Base-by-base conservation (phyloP, 1,140 invertebrate species). In the Euwallacea similis region DNA sequence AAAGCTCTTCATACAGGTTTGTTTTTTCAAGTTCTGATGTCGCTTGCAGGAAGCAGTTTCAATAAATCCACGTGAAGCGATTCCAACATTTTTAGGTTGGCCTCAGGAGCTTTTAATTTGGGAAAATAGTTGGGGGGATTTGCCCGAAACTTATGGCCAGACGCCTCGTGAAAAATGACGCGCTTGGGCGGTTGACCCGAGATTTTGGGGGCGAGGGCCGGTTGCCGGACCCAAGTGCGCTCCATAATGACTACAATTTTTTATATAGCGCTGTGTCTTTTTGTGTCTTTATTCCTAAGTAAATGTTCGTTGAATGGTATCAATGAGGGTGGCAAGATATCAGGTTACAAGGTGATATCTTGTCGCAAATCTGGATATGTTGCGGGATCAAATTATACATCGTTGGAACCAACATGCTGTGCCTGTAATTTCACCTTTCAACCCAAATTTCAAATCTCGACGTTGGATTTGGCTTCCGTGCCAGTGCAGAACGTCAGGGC, bases 131-230 rank as follows among this genome's bases (percentile, higher is more conserved):
- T 50, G 46, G 46, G 46, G 46, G 9, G 46, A 58, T 15, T 33
- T 33, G 21, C 1, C 21, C 21, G 21, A 33, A 33, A 59, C 42
- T 59, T 68, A 15, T 60, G 9, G 55, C 43, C 11, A 9, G 46
- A 69, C 62, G 62, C 53, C 67, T 44, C 42, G 64, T 70, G 69
- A 70, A 64, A 70, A 70, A 70, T 64, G 69, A 70, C 61, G 61
- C 50, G 69, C 69, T 60, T 70, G 43, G 58, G 42, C 58, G 69
- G 69, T 64, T 70, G 69, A 50, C 53, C 69, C 42, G 69, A 70
- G 21, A 64, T 62, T 70, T 63, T 65, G 58, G 16, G 50, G 60
- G 42, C 54, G 65, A 46, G 54, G 44, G 65, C 63, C 53, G 54
- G 33, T 65, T 65, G 10, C 21, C 7, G 55, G 13, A 10, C 55